Percentiles rank a stretch among this genome's conserved stretches.
Evolutionary conservation across 2,888 invertebrate genomes (phyloP).

Genomic region (Nudaria mundana): DNA sequence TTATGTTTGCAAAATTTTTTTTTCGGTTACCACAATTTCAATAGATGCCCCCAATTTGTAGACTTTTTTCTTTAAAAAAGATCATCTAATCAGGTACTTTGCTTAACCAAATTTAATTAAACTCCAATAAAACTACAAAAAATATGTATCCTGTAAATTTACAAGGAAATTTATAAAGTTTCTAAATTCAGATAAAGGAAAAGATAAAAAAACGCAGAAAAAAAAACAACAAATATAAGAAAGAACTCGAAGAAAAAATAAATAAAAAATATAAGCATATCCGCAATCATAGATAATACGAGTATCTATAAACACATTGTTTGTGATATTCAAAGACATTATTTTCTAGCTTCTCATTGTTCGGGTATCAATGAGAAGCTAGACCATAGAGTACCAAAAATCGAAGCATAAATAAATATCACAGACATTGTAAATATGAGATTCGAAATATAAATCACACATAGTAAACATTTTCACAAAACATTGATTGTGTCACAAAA

Average conservation of each 20-base stretch:
- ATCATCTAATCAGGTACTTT: constrained; percentile 64
- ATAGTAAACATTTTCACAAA: constrained; percentile 38
- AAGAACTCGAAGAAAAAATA: background rate
- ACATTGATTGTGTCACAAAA: constrained; percentile 50
- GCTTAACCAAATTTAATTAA: constrained; percentile 35
- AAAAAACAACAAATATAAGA: background rate
- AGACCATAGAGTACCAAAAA: background rate
- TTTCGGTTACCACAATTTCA: constrained; percentile 17
- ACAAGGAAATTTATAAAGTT: no score
- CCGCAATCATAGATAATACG: constrained; percentile 4
- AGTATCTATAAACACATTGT: constrained; percentile 21
- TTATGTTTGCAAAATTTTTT: background rate
- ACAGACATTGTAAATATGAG: constrained; percentile 34
- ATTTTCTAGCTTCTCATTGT: constrained; percentile 41
- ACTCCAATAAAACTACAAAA: constrained; percentile 32
- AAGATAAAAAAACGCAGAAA: constrained; percentile 4
- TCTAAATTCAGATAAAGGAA: no score
- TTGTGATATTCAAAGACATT: constrained; percentile 16
- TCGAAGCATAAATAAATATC: constrained; percentile 15
- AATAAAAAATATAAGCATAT: constrained; percentile 2
- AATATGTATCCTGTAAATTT: no score
- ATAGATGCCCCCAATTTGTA: constrained; percentile 55
- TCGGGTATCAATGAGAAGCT: constrained; percentile 54
- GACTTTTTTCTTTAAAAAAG: constrained; percentile 71
- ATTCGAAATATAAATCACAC: constrained; percentile 12